Base-by-base conservation (phyloP, 2,113 vertebrate genomes). In the Pavo muticus region DNA sequence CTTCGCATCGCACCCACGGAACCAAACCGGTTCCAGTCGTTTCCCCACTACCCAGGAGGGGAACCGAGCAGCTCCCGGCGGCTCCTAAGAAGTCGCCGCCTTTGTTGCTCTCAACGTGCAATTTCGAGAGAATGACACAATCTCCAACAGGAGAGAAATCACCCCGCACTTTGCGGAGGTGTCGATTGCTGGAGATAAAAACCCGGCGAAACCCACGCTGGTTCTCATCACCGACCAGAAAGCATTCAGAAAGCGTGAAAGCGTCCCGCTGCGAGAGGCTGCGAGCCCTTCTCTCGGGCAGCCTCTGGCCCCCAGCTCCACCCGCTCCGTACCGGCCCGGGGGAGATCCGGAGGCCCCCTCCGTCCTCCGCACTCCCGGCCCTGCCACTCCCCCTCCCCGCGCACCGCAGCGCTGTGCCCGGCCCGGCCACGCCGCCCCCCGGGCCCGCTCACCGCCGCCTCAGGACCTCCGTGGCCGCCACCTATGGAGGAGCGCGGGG, bases 21-120 rank as follows among this genome's bases (percentile, higher is more conserved):
- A 97, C 92, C 91, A 96, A 98, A 98, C 97, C 97, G 94, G 97
- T 95, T 98, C 97, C 94, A 72, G 81, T 86, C 19, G 56, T 35
- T 93, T 96, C 91, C 84, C 88, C 94, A 93, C 94, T 93, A 96
- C 95, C 96, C 89, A 93, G 91, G 90, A 93, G 67, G 80, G 85
- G 90, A 82, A 90, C 63, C 73, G 90, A 86, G 93, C 93, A 92
- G 94, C 95, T 97, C 94, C 82, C 82, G 96, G 96, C 92, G 86
- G 97, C 91, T 97, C 95, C 94, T 96, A 90, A 97, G 96, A 98
- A 97, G 96, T 97, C 97, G 97, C 97, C 85, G 96, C 95, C 97
- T 98, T 96, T 97, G 97, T 97, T 97, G 92, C 97, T 97, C 91
- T 93, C 97, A 97, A 96, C 94, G 91, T 92, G 95, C 96, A 98